Base-by-base conservation (phyloP, 2,888 invertebrate species). In the Myopa testacea region DNA sequence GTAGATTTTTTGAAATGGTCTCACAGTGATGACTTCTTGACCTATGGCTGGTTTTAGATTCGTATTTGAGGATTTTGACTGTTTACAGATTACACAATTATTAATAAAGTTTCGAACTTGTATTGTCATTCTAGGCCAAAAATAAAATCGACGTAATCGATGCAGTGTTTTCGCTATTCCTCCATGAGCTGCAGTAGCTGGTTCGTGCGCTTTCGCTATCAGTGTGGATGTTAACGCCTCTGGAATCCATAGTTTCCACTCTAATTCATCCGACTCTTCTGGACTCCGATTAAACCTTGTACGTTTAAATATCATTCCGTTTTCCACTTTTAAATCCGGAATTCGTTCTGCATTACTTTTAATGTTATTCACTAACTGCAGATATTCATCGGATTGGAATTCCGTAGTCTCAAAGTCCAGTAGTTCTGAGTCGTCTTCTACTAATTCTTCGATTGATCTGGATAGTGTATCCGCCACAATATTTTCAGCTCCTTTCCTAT, bases 391-490 rank as follows among this genome's bases (percentile, higher is more conserved):
- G 10, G 65, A 65, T 14, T n/a, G 5, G 37, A 65, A 65, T 37
- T 65, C 65, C 7, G 65, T 40, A 10, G 45, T 69, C n/a, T 69
- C 69, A 45, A 40, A 69, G 4, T 69, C 40, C 10, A 69, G 26
- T 50, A 40, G 14, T 7, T 14, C n/a, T 45, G n/a, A 2, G 6
- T 69, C n/a, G 26, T 45, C 19, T 5, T 10, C 40, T 16, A 40
- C n/a, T 50, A 14, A 7, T 19, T 69, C 50, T 50, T 69, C n/a
- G 7, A 14, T 14, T 19, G 19, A 69, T 4, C 69, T 7, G 12
- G 70, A 70, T 34, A 70, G 70, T 10, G 70, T 70, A 26, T 70
- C 70, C 19, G 70, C 70, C 6, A 70, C 70, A 10, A 70, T 14
- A 12, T 67, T 69, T 26, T 26, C 26, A 26, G 26, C 26, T 26